Evolutionary conservation across 23 tunicate genomes (phyloP).

Genomic region (Phallusia fumigata): DNA sequence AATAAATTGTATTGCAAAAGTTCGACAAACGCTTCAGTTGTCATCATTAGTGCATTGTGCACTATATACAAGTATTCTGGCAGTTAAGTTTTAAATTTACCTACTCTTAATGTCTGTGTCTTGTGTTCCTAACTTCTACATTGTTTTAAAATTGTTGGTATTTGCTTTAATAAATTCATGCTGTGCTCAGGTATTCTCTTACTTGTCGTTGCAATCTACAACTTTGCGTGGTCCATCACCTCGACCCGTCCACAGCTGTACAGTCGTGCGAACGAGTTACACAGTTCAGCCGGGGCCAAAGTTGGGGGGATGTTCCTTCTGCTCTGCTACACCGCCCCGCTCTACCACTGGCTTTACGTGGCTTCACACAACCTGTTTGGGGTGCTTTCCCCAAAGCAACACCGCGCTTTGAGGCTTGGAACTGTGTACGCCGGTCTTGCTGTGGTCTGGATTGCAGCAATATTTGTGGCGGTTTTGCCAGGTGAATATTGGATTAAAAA

Average conservation of each 20-base stretch:
- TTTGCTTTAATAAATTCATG: too few relatives aligned
- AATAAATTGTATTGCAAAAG: too few relatives aligned
- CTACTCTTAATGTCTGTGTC: too few relatives aligned
- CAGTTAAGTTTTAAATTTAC: too few relatives aligned
- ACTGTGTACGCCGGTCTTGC: not conserved
- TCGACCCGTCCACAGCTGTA: not conserved
- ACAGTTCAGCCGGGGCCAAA: not conserved
- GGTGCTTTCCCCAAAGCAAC: not conserved
- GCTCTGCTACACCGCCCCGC: slow-evolving; percentile 1
- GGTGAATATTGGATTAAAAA: not conserved
- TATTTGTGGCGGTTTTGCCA: not conserved
- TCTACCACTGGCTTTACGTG: not conserved
- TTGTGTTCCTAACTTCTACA: too few relatives aligned
- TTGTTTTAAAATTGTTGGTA: too few relatives aligned
- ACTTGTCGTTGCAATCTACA: not conserved
- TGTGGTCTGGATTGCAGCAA: slow-evolving; percentile 2
- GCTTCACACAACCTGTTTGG: not conserved
- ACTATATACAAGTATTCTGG: too few relatives aligned
- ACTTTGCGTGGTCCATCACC: not conserved
- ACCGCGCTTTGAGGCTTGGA: not conserved
- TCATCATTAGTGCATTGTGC: too few relatives aligned
- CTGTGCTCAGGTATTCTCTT: not conserved
- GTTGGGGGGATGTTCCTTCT: not conserved
- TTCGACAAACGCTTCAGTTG: too few relatives aligned
- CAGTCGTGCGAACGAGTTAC: not conserved